Percentiles rank a stretch among this genome's conserved stretches.
Conservation (phyloP, 2,888 invertebrate species). For the Abscondita cerata region DNA sequence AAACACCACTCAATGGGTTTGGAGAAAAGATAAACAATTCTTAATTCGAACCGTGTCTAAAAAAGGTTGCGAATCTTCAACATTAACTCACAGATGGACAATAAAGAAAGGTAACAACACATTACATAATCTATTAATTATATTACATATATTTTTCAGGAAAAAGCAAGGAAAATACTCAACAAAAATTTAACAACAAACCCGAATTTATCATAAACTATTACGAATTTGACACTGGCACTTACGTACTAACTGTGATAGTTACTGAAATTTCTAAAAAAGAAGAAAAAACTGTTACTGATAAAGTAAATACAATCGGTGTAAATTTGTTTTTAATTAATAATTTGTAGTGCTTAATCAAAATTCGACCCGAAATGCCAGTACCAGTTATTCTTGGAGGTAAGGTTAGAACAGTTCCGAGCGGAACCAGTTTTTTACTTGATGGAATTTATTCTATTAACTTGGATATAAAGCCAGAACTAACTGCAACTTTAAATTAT, state of each 20-base stretch:
- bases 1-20: slow-evolving; percentile 20
- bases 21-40: slow-evolving; percentile 13
- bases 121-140: neutral
- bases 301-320: slow-evolving; percentile 1
- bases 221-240: slow-evolving; percentile 14
- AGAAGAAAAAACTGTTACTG: neutral
- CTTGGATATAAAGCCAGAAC: slow-evolving; percentile 2
- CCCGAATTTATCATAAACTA: slow-evolving; percentile 6
- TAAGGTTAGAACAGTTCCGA: slow-evolving; percentile 2
- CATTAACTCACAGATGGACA: slow-evolving; percentile 7
- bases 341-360: slow-evolving; percentile 23
- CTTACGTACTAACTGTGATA: slow-evolving; percentile 1
- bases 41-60: neutral
- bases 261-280: slow-evolving; percentile 13
- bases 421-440: slow-evolving; percentile 5
- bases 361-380: slow-evolving; percentile 15
- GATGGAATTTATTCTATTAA: slow-evolving; percentile 15
- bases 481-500: slow-evolving; percentile 1
- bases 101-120: neutral
- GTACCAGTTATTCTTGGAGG: slow-evolving; percentile 14
- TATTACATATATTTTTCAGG: neutral
- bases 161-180: neutral
- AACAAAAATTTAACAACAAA: slow-evolving; percentile 18
- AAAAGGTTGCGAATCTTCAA: slow-evolving; percentile 1
- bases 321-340: neutral